These are phyloP conservation scores for Hyposoter dolosus DNA, from an alignment of 2,888 invertebrate species.

Conservation along the genomic window DNA sequence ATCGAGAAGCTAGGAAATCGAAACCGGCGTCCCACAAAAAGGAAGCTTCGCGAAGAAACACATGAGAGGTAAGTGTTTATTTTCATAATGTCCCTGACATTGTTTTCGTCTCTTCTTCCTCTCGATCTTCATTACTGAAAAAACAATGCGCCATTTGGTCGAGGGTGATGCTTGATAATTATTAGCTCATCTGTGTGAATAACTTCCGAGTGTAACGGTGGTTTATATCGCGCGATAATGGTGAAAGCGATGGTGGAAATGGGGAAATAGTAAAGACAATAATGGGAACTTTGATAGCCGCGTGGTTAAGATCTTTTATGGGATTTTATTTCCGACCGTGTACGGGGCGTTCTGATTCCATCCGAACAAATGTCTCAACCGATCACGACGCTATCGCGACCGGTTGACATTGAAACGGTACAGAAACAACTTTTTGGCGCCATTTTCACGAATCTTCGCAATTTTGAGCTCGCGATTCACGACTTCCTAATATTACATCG, in stretches of 20 bases:
- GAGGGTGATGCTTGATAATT: slow-evolving; percentile 23
- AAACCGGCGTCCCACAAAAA: not conserved
- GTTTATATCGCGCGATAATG: slow-evolving; percentile 69
- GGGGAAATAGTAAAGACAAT: slow-evolving; percentile 44
- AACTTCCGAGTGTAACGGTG: slow-evolving; percentile 31
- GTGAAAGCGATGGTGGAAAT: slow-evolving; percentile 78
- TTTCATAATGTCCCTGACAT: slow-evolving; percentile 27
- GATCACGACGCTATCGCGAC: not conserved
- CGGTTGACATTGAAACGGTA: not conserved
- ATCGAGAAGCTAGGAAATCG: not conserved
- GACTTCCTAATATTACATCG: not conserved
- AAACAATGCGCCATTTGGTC: slow-evolving; percentile 28
- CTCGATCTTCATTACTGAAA: slow-evolving; percentile 16
- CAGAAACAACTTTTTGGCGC: not conserved
- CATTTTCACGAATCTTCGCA: not conserved
- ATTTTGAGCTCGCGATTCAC: not conserved
- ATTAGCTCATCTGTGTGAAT: slow-evolving; percentile 44
- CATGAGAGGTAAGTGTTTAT: not conserved
- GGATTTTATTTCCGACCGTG: not conserved
- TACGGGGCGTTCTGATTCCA: not conserved
- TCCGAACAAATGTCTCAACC: not conserved
- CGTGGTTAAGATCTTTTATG: not conserved
- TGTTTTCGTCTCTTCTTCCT: slow-evolving; percentile 3
- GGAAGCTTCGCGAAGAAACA: too few species aligned
- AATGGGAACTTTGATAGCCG: slow-evolving; percentile 34